Evolutionary conservation across 2,113 vertebrate species (phyloP), one percentile per base, ranked within the genome.

Genomic region (Ptilonorhynchus violaceus): DNA sequence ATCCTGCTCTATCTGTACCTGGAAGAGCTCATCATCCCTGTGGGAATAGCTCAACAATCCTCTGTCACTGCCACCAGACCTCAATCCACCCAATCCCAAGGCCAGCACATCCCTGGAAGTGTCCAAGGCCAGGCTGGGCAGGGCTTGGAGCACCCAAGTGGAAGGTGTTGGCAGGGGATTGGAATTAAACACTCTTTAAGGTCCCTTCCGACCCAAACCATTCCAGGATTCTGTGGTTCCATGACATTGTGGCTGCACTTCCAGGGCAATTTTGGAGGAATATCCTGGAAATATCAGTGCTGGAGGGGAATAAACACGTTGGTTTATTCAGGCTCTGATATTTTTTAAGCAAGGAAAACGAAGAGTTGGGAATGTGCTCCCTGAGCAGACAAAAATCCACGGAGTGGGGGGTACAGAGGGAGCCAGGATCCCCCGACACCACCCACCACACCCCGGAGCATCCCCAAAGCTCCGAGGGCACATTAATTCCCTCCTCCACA

Each of bases 391-490:
- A 72, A 6, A 84, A 68, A 12, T 12, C 41, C 33, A 1, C 0
- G 8, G n/a, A 33, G 19, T n/a, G 10, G 3, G 42, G 17, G 25
- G 15, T 3, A 13, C 21, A 27, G 74, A 56, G 15, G 50, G 64
- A 89, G 37, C 30, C 9, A 25, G 55, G 35, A 37, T 73, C n/a
- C 47, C 70, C 81, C 37, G 68, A 2, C 30, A 35, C 1, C 2
- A 1, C 27, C 22, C 62, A 6, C 0, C 1, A 18, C 47, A 41
- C 25, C 60, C 74, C 56, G 18, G 47, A 18, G 12, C 1, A 0
- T 33, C 44, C 81, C 66, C 27, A 60, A 28, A 59, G 2, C 33
- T 10, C 53, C 0, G 4, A 0, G 35, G 35, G 49, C 42, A 49
- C 44, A 49, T 25, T 0, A 10, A 62, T 86, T 50, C 22, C 49